Conservation (phyloP, 1,140 invertebrate species). For the Centruroides sculpturatus region DNA sequence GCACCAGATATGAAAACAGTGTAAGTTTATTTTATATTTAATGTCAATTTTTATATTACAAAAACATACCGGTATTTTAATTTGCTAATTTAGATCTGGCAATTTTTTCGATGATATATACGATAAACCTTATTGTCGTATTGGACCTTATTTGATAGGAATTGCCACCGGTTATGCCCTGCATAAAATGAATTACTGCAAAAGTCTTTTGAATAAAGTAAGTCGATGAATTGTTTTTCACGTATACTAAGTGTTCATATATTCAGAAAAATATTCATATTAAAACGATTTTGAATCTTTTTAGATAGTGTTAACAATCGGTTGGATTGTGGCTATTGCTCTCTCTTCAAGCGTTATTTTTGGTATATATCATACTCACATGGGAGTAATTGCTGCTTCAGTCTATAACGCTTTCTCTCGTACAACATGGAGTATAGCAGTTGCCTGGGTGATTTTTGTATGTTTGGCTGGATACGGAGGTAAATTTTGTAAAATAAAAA, state of each 20-base stretch:
- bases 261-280: background rate
- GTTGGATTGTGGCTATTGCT: slow-evolving; percentile 5
- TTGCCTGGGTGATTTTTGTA: slow-evolving; percentile 35
- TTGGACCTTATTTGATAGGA: slow-evolving; percentile 37
- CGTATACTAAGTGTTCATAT: background rate
- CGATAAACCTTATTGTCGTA: slow-evolving; percentile 43
- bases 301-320: no score
- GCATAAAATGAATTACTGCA: slow-evolving; percentile 10
- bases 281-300: background rate
- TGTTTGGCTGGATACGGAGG: slow-evolving; percentile 26
- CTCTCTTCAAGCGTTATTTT: slow-evolving; percentile 8
- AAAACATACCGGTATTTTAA: background rate
- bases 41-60: background rate
- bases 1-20: background rate
- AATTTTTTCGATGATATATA: slow-evolving; percentile 78
- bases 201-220: slow-evolving; percentile 16
- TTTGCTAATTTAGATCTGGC: background rate
- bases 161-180: slow-evolving; percentile 32
- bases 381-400: slow-evolving; percentile 31
- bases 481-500: background rate
- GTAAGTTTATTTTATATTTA: background rate
- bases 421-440: slow-evolving; percentile 27
- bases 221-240: background rate
- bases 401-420: slow-evolving; percentile 27
- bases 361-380: slow-evolving; percentile 10